Evolutionary conservation across 1,140 invertebrate species (phyloP), one percentile per base, ranked within the genome.

Genomic region (Helicoverpa zea): DNA sequence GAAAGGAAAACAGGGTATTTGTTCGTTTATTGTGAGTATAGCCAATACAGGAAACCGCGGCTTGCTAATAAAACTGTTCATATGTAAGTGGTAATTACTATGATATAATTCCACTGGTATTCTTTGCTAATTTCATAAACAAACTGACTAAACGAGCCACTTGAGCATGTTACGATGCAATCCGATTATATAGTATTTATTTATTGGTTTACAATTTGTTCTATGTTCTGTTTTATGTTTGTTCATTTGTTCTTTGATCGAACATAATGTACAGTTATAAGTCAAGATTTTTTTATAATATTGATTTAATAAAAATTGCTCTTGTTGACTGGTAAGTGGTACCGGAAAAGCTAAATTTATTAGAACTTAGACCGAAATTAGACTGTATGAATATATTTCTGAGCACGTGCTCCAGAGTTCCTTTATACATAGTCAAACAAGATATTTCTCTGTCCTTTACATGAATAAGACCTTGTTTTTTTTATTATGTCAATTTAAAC

Each of bases 61-160:
- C 16, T 23, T 58, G 51, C 52, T 54, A 73, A 58, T 73, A 73
- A 73, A 73, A 73, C 70, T 73, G 70, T 73, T 73, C 52, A 73
- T 73, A 73, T 73, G 51, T 56, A 73, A 73, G 70, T 73, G 70
- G 56, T 73, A 73, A 58, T 73, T 73, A 73, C 70, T 30, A 73
- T 73, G 56, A 73, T 73, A 29, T 73, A 73, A 73, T 73, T 35
- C 49, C 66, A 18, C 3, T 70, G 47, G 16, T 52, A 52, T 70
- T 70, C 49, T 70, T 70, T 30, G 66, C 18, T 54, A 70, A 70
- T 70, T 52, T 49, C 66, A 70, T 70, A 70, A 70, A 52, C 49
- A 52, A 70, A 61, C 9, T 30, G 59, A 23, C 16, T 61, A 61
- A 61, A 70, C 66, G 49, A 70, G 12, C 66, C 49, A 54, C 66